A percentile compares a stretch with the other conserved stretches of the same genome.
Evolutionary conservation across 2,113 vertebrate genomes (phyloP).

Genomic region (Pygoscelis adeliae): DNA sequence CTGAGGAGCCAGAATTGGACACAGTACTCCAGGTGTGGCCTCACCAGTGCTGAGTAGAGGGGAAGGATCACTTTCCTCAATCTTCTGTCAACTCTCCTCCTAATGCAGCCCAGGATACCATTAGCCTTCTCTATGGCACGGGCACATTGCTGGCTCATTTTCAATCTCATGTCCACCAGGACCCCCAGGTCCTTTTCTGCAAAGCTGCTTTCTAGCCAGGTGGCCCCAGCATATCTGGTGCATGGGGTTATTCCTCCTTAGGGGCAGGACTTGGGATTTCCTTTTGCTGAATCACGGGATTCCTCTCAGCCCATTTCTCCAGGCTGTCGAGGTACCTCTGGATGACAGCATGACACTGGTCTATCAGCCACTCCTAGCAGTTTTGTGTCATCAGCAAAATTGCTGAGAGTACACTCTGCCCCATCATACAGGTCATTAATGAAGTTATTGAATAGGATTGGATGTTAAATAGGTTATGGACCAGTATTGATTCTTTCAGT

Average conservation of each 20-base stretch:
- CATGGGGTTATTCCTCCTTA: background rate
- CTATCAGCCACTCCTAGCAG: background rate
- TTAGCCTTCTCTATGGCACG: background rate
- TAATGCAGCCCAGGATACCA: background rate
- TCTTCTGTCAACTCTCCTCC: background rate
- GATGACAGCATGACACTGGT: background rate
- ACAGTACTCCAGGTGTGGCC: background rate
- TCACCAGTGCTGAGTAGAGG: background rate
- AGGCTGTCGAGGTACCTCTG: background rate
- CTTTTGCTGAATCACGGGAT: background rate
- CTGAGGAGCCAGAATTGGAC: background rate
- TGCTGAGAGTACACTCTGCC: background rate
- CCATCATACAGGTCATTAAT: background rate
- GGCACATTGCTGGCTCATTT: background rate
- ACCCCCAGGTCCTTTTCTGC: background rate
- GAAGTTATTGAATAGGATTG: background rate
- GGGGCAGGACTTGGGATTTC: background rate
- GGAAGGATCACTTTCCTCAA: background rate
- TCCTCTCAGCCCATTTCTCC: background rate
- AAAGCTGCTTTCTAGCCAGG: background rate
- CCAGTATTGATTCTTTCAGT: background rate
- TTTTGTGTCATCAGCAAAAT: background rate
- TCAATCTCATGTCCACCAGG: background rate
- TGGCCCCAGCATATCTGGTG: background rate
- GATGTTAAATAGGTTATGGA: background rate